Evolutionary conservation across 92 coral and sea anemone genomes (phyloP), one percentile per base, ranked within the genome.

Genomic region (Paramuricea clavata): DNA sequence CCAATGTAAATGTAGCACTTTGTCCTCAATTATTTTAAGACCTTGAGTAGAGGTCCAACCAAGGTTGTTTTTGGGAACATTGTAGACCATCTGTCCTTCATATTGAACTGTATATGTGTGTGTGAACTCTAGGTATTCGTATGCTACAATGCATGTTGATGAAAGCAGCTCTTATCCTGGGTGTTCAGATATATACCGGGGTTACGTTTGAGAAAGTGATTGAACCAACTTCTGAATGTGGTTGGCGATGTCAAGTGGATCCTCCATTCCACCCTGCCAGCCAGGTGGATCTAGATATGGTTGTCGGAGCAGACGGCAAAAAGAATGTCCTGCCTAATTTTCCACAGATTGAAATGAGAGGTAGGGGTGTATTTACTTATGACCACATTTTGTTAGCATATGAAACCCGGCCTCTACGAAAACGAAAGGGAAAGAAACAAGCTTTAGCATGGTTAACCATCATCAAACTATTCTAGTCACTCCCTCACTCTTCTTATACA

Each of bases 331-430:
- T 95, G 15, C 98, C 98, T 25, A 94, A 95, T 23, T 95, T 95
- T 82, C 90, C 90, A 21, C 98, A 95, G 80, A 95, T 95, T 72
- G 98, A 95, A 84, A 95, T 95, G 98, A 91, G 98, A 92, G 98
- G 98, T 95, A 79, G 44, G 44, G 44, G 44, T 4, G 44, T 39
- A 39, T 39, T 4, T 4, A 39, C 44, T 10, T 4, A 4, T 4
- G 10, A 39, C 10, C 44, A 39, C 10, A 39, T 39, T 39, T 10
- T 56, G 26, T 21, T 56, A n/a, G n/a, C n/a, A n/a, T n/a, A n/a
- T n/a, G n/a, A n/a, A n/a, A n/a, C n/a, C n/a, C n/a, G n/a, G n/a
- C n/a, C n/a, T n/a, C n/a, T n/a, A n/a, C n/a, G n/a, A n/a, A n/a
- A n/a, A n/a, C n/a, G n/a, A n/a, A n/a, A n/a, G n/a, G n/a, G n/a